These are phyloP conservation scores for Atta cephalotes DNA, from an alignment of 1,140 invertebrate genomes.

Conservation along the genomic window DNA sequence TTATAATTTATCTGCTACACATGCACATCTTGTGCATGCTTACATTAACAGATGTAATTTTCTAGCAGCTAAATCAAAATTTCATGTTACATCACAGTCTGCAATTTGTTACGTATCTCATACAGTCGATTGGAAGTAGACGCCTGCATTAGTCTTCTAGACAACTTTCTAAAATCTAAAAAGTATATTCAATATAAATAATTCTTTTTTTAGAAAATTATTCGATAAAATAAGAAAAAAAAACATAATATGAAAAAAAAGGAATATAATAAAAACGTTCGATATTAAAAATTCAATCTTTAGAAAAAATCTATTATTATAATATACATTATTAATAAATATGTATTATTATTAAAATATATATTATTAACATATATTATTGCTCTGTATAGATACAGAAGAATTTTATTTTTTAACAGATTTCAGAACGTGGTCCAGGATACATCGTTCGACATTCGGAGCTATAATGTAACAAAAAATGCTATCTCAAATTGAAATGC, in stretches of 20 bases:
- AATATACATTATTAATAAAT: background rate
- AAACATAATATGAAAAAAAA: background rate
- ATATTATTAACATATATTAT: background rate
- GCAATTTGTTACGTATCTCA: conserved; percentile 61
- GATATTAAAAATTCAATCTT: background rate
- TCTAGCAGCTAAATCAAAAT: conserved; percentile 72
- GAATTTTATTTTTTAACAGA: background rate
- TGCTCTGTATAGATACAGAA: background rate
- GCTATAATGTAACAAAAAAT: conserved; percentile 40
- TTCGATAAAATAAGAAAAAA: conserved; percentile 1
- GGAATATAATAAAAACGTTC: background rate
- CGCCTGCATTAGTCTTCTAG: background rate
- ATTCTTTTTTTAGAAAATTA: background rate
- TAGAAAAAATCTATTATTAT: background rate
- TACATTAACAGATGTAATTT: conserved; percentile 54
- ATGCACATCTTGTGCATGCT: conserved; percentile 6
- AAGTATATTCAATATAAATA: background rate
- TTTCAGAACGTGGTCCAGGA: conserved; percentile 18
- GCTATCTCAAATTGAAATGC: conserved; percentile 44
- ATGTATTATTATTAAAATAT: background rate
- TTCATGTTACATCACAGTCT: conserved; percentile 78
- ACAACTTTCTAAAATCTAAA: conserved; percentile 8
- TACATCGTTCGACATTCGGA: conserved; percentile 22
- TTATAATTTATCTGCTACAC: conserved; percentile 64
- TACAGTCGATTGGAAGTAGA: conserved; percentile 50